Conservation (phyloP, 2,888 invertebrate species). For the Fissipunctia ypsillon region DNA sequence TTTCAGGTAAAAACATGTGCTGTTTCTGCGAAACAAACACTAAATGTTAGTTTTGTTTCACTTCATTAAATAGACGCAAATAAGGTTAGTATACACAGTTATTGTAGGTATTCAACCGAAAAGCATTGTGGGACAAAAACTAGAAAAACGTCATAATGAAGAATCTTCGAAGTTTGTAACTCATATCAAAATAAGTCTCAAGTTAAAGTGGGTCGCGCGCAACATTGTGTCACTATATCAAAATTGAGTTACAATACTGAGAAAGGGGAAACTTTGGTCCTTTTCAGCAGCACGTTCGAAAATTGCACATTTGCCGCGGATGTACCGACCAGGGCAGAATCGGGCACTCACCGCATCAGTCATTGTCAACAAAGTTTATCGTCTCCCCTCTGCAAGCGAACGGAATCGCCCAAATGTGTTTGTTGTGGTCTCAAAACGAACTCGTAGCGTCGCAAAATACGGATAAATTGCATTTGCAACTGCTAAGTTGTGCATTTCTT, state of each 20-base stretch:
- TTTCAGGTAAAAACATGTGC: slow-evolving; percentile 58
- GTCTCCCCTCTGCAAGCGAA: slow-evolving; percentile 69
- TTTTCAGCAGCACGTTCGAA: slow-evolving; percentile 79
- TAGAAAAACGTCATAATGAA: slow-evolving; percentile 62
- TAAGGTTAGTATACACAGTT: slow-evolving; percentile 46
- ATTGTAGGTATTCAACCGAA: slow-evolving; percentile 3
- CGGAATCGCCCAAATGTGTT: slow-evolving; percentile 83
- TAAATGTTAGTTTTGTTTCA: slow-evolving; percentile 10
- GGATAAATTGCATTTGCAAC: slow-evolving; percentile 72
- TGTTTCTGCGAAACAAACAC: slow-evolving; percentile 23
- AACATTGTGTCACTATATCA: slow-evolving; percentile 78
- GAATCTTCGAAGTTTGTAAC: slow-evolving; percentile 65
- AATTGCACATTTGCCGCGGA: slow-evolving; percentile 80
- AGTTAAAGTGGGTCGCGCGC: slow-evolving; percentile 77
- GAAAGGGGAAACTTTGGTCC: slow-evolving; percentile 75
- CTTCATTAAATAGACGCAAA: neutral
- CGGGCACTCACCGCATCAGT: slow-evolving; percentile 80
- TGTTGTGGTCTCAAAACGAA: slow-evolving; percentile 81
- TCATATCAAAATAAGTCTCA: slow-evolving; percentile 75
- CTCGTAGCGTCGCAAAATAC: slow-evolving; percentile 65
- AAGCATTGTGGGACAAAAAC: slow-evolving; percentile 20
- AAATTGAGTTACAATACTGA: slow-evolving; percentile 81
- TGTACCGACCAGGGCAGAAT: slow-evolving; percentile 63
- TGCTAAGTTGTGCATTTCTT: slow-evolving; percentile 73
- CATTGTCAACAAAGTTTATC: slow-evolving; percentile 88